Evolutionary conservation across 2,888 invertebrate genomes (phyloP).

Genomic region (Chrysotoxum bicinctum): DNA sequence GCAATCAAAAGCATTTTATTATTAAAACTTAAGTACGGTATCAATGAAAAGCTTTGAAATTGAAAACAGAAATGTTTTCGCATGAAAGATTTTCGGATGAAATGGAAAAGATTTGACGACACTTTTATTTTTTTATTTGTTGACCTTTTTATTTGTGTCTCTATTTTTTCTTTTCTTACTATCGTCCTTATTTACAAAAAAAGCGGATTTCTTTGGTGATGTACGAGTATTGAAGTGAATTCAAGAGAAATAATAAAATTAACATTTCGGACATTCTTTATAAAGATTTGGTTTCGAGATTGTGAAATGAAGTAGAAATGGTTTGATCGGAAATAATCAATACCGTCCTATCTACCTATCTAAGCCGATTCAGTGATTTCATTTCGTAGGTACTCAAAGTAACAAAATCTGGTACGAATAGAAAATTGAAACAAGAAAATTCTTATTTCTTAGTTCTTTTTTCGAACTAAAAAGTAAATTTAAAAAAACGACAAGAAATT

Average conservation of each 20-base stretch:
- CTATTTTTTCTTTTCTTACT: background rate
- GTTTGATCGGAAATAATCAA: background rate
- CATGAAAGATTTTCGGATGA: background rate
- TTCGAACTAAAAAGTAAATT: too few relatives aligned
- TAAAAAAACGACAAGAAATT: too few relatives aligned
- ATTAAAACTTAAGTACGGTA: background rate
- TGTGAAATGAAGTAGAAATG: background rate
- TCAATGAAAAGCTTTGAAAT: conserved; percentile 5
- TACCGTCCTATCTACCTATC: too few relatives aligned
- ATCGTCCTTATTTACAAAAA: background rate
- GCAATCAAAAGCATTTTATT: background rate
- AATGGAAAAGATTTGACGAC: background rate
- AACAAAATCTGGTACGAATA: too few relatives aligned
- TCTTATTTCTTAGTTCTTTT: too few relatives aligned
- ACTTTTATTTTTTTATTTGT: background rate
- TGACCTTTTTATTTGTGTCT: background rate
- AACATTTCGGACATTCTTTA: background rate
- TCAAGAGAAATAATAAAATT: background rate
- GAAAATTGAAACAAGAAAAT: too few relatives aligned
- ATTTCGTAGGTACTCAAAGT: too few relatives aligned
- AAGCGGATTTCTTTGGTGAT: background rate
- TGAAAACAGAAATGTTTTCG: background rate
- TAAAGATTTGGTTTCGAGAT: background rate
- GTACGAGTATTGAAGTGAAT: background rate
- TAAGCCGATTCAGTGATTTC: too few relatives aligned